Evolutionary conservation across 2,797 vertebrate species (phyloP).

Genomic region (Sebastes trivittatus): DNA sequence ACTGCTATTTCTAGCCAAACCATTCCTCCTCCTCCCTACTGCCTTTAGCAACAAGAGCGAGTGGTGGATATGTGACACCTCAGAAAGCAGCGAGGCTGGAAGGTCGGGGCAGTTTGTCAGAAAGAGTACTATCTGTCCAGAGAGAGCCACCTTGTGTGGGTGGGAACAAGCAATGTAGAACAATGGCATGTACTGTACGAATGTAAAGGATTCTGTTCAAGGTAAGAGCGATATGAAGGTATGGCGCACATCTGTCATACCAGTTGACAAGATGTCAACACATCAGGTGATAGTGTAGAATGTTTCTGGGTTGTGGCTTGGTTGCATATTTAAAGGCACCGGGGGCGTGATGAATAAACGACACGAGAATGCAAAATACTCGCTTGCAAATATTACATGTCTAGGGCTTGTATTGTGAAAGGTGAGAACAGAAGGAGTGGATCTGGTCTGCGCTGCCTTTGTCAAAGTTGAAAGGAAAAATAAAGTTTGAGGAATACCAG

Average conservation of each 20-base stretch:
- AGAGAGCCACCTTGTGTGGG: conserved; percentile 25
- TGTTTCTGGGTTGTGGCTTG: not conserved
- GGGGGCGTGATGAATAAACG: no score
- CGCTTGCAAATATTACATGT: no score
- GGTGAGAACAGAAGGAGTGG: no score
- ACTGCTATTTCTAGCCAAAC: conserved; percentile 83
- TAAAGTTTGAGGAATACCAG: no score
- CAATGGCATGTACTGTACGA: conserved; percentile 7
- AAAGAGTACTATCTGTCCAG: conserved; percentile 17
- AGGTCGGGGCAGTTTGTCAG: conserved; percentile 43
- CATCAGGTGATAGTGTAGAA: not conserved
- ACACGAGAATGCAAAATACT: no score
- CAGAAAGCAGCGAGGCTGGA: conserved; percentile 31
- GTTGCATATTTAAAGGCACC: not conserved
- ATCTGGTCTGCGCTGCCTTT: no score
- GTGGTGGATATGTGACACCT: conserved; percentile 77
- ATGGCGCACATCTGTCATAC: not conserved
- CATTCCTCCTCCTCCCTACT: conserved; percentile 64
- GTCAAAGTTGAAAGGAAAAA: no score
- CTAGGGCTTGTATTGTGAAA: no score
- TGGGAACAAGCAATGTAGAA: not conserved
- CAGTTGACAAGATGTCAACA: conserved; percentile 6
- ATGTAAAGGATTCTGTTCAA: not conserved
- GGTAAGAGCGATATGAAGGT: conserved; percentile 9
- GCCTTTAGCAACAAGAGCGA: conserved; percentile 76